A percentile compares a stretch with the other conserved stretches of the same genome.
Conservation (phyloP, 2,797 vertebrate species). For the Nasua narica region DNA sequence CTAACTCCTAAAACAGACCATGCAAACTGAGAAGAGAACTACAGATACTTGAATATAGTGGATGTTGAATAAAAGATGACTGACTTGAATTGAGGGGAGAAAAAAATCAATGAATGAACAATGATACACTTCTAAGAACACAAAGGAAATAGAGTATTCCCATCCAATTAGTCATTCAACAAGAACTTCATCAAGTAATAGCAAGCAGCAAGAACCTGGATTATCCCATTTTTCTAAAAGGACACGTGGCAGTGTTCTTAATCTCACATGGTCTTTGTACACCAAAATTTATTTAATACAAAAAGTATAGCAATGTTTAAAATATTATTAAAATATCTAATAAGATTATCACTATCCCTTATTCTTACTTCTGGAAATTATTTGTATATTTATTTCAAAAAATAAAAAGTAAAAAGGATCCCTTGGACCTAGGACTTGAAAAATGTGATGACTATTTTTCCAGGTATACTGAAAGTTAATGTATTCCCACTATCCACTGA, state of each 20-base stretch:
- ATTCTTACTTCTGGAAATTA: not conserved
- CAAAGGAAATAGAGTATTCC: not conserved
- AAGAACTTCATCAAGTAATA: not conserved
- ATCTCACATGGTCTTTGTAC: not conserved
- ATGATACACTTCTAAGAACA: not conserved
- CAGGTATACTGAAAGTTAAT: not conserved
- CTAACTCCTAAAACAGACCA: not conserved
- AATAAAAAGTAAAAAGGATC: not conserved
- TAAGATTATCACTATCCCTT: not conserved
- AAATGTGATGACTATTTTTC: not conserved
- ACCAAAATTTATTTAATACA: not conserved
- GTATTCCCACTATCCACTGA: not conserved
- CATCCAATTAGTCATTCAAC: not conserved
- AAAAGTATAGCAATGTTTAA: not conserved
- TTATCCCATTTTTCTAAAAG: not conserved
- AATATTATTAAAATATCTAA: not conserved
- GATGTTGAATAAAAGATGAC: not conserved
- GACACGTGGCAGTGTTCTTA: not conserved
- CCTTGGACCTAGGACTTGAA: not conserved
- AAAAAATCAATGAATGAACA: not conserved
- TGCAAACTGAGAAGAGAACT: not conserved
- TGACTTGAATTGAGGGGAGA: not conserved
- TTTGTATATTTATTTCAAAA: not conserved
- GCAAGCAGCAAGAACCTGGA: not conserved
- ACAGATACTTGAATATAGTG: not conserved